Evolutionary conservation across 2,888 invertebrate species (phyloP).

Genomic region (Drosophila diplacantha): DNA sequence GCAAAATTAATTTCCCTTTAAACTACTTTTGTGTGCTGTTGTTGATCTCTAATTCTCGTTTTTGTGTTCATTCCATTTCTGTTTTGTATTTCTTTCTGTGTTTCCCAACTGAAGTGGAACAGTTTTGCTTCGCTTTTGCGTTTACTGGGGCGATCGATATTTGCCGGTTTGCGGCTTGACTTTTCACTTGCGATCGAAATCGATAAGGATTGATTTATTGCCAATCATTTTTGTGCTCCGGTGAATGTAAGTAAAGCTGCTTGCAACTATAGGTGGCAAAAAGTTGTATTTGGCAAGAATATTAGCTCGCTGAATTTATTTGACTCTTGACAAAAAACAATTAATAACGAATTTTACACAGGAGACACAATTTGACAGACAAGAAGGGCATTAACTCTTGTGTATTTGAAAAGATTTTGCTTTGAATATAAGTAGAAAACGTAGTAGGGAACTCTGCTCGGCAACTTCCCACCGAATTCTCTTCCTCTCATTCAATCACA

Average conservation of each 20-base stretch:
- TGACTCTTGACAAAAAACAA: not conserved
- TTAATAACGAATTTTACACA: no score
- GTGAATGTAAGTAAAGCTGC: slow-evolving; percentile 1
- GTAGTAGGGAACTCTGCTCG: not conserved
- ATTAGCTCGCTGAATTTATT: not conserved
- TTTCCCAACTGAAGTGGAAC: slow-evolving; percentile 60
- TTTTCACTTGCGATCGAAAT: slow-evolving; percentile 23
- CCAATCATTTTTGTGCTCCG: slow-evolving; percentile 3
- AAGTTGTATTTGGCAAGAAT: not conserved
- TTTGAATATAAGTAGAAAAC: not conserved
- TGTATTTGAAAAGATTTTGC: not conserved
- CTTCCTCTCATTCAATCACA: not conserved
- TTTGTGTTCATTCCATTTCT: slow-evolving; percentile 19
- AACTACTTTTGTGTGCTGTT: slow-evolving; percentile 41
- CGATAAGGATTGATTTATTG: slow-evolving; percentile 30
- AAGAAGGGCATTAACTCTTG: not conserved
- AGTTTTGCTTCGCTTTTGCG: slow-evolving; percentile 45
- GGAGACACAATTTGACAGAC: not conserved
- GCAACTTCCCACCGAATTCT: slow-evolving; percentile 10
- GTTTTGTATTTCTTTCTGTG: slow-evolving; percentile 27
- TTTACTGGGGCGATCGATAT: slow-evolving; percentile 37
- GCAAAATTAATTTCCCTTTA: slow-evolving; percentile 53
- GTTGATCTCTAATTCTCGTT: slow-evolving; percentile 41
- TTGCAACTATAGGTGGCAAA: not conserved
- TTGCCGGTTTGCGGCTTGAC: slow-evolving; percentile 10